Conservation (phyloP, 2,113 vertebrate species). For the Phyllostomus hastatus region DNA sequence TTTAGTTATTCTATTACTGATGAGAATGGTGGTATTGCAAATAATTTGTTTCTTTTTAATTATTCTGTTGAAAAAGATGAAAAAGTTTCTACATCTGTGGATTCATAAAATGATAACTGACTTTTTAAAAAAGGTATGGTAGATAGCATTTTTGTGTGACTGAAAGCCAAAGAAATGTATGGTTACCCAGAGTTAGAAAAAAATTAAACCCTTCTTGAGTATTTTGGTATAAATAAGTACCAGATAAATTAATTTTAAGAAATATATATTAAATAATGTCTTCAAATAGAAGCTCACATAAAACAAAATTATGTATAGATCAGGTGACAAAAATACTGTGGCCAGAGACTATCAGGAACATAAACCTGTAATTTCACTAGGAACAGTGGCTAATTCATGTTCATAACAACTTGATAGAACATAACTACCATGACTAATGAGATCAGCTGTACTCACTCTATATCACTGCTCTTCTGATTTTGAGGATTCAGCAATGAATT, state of each 20-base stretch:
- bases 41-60: neutral
- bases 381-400: neutral
- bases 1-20: neutral
- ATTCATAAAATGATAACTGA: neutral
- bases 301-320: neutral
- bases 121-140: neutral
- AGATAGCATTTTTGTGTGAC: neutral
- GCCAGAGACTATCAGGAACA: neutral
- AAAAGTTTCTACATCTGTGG: neutral
- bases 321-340: neutral
- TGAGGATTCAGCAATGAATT: neutral
- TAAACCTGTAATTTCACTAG: neutral
- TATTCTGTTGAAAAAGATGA: neutral
- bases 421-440: neutral
- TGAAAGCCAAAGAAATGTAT: neutral
- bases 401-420: neutral
- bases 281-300: neutral
- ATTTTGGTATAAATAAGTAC: neutral
- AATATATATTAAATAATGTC: neutral
- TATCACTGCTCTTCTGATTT: neutral
- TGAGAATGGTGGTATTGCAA: neutral
- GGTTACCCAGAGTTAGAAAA: neutral
- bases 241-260: neutral
- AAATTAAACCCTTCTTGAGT: neutral
- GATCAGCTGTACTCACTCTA: neutral